phyloP scores from a whole-genome alignment of 1,140 invertebrate genomes.

The Trichogramma pretiosum region DNA sequence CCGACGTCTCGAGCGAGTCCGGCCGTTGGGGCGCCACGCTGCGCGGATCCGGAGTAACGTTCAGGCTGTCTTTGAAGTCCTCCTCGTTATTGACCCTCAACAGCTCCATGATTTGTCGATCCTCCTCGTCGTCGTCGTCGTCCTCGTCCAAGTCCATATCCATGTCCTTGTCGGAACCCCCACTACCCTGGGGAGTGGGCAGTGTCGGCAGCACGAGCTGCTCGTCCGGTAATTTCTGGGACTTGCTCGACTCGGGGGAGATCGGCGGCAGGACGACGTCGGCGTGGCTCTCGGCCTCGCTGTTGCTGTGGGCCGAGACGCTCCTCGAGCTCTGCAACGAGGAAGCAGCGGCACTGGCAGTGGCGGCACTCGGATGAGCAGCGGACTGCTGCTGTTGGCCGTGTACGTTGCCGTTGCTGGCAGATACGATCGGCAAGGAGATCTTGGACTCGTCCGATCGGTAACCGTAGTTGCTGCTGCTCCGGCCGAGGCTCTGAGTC shows the following conservation, averaged over 20 bases:
- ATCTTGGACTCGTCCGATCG: conserved; percentile 22
- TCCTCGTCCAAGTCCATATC: neutral
- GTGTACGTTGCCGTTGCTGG: no score
- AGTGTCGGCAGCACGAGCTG: conserved; percentile 30
- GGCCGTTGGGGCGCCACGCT: conserved; percentile 15
- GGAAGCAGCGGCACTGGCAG: no score
- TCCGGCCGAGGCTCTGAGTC: no score
- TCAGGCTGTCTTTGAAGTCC: conserved; percentile 28
- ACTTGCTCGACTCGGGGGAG: conserved; percentile 30
- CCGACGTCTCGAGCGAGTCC: conserved; percentile 25
- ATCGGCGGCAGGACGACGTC: conserved; percentile 34
- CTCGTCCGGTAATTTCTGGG: conserved; percentile 22
- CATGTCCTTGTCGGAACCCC: neutral
- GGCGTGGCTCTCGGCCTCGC: no score
- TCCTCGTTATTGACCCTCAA: conserved; percentile 17
- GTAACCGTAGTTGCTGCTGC: no score
- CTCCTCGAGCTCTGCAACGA: conserved; percentile 16
- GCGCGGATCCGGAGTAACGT: conserved; percentile 26
- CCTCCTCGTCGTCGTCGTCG: neutral
- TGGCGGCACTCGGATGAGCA: no score
- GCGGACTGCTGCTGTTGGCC: no score
- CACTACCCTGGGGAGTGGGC: conserved; percentile 16
- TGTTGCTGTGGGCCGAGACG: conserved; percentile 14
- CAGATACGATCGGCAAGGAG: conserved; percentile 31
- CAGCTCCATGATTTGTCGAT: conserved; percentile 2